phyloP scores from a whole-genome alignment of 2,113 vertebrate species.

The Silurus glanis region DNA sequence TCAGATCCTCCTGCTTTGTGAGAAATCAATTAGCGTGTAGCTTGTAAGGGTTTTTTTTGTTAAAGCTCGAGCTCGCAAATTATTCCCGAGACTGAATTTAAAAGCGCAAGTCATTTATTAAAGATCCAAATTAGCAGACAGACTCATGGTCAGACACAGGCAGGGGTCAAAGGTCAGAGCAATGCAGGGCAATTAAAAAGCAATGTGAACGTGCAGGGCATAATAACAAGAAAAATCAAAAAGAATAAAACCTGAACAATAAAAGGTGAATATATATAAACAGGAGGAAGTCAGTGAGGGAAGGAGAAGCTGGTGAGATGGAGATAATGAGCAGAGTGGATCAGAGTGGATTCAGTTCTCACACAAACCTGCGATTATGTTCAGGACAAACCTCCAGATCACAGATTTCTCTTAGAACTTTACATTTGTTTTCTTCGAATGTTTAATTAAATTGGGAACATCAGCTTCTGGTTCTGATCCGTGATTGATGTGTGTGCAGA shows the following conservation, averaged over 20 bases:
- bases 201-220: background rate
- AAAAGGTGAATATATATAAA: background rate
- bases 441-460: too few relatives aligned
- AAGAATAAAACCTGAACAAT: background rate
- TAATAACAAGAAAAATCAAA: background rate
- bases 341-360: background rate
- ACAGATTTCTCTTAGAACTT: too few relatives aligned
- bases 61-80: background rate
- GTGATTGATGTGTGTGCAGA: slow-evolving; percentile 67
- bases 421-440: too few relatives aligned
- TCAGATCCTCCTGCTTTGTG: background rate
- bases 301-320: background rate
- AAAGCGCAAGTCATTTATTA: background rate
- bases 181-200: slow-evolving; percentile 5
- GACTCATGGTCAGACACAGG: background rate
- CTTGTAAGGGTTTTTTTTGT: background rate
- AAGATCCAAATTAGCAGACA: background rate
- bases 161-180: too few relatives aligned
- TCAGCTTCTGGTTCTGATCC: background rate
- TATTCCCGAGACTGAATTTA: background rate
- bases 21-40: background rate
- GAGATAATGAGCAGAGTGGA: background rate
- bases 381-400: background rate
- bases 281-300: background rate
- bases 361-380: background rate